phyloP scores from a whole-genome alignment of 2,113 vertebrate genomes.

The Cyprinodon variegatus region DNA sequence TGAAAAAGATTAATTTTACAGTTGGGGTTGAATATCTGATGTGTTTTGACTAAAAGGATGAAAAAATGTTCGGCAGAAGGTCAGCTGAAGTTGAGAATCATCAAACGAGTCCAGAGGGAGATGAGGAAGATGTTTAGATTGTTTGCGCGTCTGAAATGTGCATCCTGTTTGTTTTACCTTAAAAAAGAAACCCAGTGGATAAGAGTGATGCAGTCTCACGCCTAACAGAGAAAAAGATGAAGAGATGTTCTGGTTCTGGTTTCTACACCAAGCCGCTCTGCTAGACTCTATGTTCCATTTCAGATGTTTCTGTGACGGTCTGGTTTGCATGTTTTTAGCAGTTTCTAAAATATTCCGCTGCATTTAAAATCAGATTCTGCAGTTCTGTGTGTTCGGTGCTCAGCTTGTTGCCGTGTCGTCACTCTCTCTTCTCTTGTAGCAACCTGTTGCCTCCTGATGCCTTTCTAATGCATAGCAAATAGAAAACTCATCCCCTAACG shows the following conservation, averaged over 20 bases:
- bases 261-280: slow-evolving; percentile 26
- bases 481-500: slow-evolving; percentile 5
- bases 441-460: slow-evolving; percentile 58
- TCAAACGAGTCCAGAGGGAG: slow-evolving; percentile 16
- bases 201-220: slow-evolving; percentile 9
- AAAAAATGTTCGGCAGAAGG: not conserved
- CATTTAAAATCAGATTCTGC: slow-evolving; percentile 10
- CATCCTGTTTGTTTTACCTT: slow-evolving; percentile 56
- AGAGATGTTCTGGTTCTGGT: slow-evolving; percentile 5
- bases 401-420: slow-evolving; percentile 20
- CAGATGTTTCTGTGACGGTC: slow-evolving; percentile 38
- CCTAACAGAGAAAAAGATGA: slow-evolving; percentile 19
- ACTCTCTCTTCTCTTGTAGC: slow-evolving; percentile 56
- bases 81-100: not conserved
- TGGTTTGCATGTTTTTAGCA: slow-evolving; percentile 21
- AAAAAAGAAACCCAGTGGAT: slow-evolving; percentile 8
- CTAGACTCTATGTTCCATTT: slow-evolving; percentile 26
- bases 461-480: slow-evolving; percentile 57
- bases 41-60: slow-evolving; percentile 7
- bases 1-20: not conserved
- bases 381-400: not conserved
- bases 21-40: not conserved
- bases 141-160: slow-evolving; percentile 45
- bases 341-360: slow-evolving; percentile 19
- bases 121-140: not conserved